These are phyloP conservation scores for Parambassis ranga DNA, from an alignment of 2,797 vertebrate genomes.

Conservation along the genomic window DNA sequence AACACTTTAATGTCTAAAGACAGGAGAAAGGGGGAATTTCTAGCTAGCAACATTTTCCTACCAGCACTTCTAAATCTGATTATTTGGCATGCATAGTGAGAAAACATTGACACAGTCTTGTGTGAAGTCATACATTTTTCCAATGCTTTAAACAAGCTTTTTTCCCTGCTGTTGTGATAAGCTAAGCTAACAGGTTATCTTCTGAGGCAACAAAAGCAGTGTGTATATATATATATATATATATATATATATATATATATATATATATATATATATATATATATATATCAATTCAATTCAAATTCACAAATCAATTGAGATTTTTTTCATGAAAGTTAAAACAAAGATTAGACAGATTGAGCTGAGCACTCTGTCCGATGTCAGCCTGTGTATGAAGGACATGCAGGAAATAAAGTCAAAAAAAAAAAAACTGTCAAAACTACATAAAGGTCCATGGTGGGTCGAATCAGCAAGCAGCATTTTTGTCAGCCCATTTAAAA, in stretches of 20 bases:
- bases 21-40: background rate
- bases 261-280: no score
- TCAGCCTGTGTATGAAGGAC: slow-evolving; percentile 27
- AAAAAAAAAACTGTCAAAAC: slow-evolving; percentile 30
- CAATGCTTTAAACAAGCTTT: no score
- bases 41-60: background rate
- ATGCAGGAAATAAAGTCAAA: slow-evolving; percentile 15
- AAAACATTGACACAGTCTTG: background rate
- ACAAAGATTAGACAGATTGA: no score
- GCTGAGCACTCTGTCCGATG: no score
- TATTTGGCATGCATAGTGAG: background rate
- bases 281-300: no score
- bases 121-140: no score
- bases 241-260: no score
- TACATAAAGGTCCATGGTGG: slow-evolving; percentile 21
- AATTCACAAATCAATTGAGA: no score
- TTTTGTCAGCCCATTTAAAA: slow-evolving; percentile 28
- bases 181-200: background rate
- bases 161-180: background rate
- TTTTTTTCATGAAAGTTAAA: background rate
- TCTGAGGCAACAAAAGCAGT: no score
- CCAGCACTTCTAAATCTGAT: background rate
- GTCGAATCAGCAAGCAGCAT: slow-evolving; percentile 1
- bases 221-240: no score
- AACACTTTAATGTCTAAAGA: no score